Conservation (phyloP, 1,140 invertebrate species). For the Mizuhopecten yessoensis region DNA sequence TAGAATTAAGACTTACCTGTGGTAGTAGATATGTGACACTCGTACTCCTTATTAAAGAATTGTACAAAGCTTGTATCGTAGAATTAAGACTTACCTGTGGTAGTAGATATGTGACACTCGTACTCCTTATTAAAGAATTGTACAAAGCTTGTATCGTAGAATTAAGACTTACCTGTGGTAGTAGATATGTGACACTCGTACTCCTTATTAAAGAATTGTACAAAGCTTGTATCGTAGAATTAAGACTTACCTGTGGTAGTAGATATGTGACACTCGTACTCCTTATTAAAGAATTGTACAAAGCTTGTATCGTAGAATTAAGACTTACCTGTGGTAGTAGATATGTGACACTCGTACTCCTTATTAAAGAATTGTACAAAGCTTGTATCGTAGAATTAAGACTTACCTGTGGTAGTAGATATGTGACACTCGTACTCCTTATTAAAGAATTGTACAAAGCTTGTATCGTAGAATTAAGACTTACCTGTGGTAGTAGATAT, state of each 20-base stretch:
- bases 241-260: slow-evolving; percentile 24
- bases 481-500: slow-evolving; percentile 2
- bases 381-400: neutral
- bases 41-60: neutral
- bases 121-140: slow-evolving; percentile 4
- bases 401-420: neutral
- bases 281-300: slow-evolving; percentile 4
- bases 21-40: neutral
- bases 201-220: slow-evolving; percentile 4
- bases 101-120: neutral
- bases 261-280: neutral
- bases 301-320: slow-evolving; percentile 1
- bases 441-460: slow-evolving; percentile 1
- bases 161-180: slow-evolving; percentile 24
- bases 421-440: neutral
- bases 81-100: slow-evolving; percentile 38
- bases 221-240: slow-evolving; percentile 6
- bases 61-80: slow-evolving; percentile 9
- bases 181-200: neutral
- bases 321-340: slow-evolving; percentile 14
- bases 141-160: slow-evolving; percentile 9
- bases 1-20: slow-evolving; percentile 38
- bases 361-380: slow-evolving; percentile 16
- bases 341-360: neutral
- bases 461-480: slow-evolving; percentile 5